phyloP scores from a whole-genome alignment of 1,140 invertebrate species.

The Ips nitidus region DNA sequence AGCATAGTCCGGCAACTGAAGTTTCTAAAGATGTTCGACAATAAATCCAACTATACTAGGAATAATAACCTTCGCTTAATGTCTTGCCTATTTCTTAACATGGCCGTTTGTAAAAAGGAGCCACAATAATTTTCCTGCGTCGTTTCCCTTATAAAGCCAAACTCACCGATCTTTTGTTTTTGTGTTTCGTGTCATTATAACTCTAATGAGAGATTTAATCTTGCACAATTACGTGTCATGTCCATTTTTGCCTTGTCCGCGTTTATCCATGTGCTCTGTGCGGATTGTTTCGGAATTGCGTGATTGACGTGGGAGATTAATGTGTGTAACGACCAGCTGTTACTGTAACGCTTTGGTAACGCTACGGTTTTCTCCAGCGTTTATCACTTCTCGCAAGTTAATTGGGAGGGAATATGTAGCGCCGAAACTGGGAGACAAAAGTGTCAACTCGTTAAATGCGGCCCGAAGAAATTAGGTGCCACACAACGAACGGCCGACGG shows the following conservation, averaged over 20 bases:
- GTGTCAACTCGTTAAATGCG: neutral
- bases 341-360: too few relatives aligned
- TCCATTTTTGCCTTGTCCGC: conserved; percentile 9
- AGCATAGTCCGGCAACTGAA: too few relatives aligned
- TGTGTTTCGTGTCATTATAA: conserved; percentile 15
- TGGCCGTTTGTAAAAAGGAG: conserved; percentile 5
- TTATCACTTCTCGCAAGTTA: too few relatives aligned
- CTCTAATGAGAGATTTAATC: conserved; percentile 22
- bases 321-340: neutral
- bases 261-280: conserved; percentile 1
- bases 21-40: too few relatives aligned
- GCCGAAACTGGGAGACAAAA: neutral
- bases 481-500: conserved; percentile 7
- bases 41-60: conserved; percentile 1
- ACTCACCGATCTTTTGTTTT: conserved; percentile 17
- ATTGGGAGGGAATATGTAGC: neutral
- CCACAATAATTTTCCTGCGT: conserved; percentile 4
- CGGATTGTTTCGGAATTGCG: conserved; percentile 7
- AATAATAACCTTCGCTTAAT: conserved; percentile 8
- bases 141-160: conserved; percentile 22
- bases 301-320: conserved; percentile 4
- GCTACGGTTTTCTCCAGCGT: too few relatives aligned
- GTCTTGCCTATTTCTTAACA: conserved; percentile 10
- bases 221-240: conserved; percentile 17
- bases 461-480: conserved; percentile 4